Evolutionary conservation across 2,888 invertebrate genomes (phyloP), one percentile per base, ranked within the genome.

Genomic region (Acleris sparsana): DNA sequence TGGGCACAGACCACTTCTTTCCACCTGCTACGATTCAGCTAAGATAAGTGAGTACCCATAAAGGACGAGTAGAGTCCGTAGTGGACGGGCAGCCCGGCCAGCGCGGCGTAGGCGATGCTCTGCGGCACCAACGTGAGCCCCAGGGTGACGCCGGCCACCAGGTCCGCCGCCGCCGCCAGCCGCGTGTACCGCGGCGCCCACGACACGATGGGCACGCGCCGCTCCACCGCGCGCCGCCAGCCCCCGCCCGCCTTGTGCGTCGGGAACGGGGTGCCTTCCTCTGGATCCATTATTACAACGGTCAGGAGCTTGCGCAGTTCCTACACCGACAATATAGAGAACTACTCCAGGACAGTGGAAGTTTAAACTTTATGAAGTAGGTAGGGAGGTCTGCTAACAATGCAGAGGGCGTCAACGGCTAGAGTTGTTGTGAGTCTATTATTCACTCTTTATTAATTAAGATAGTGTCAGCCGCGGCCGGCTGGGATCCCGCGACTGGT

Each of bases 31-130:
- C n/a, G n/a, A n/a, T n/a, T n/a, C n/a, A n/a, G n/a, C n/a, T n/a
- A n/a, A n/a, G n/a, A n/a, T n/a, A n/a, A n/a, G n/a, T n/a, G n/a
- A 80, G 81, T 75, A 83, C 97, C 97, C 85, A 98, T 94, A 84
- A 98, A 97, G 0, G 98, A 96, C 2, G 98, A 97, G 86, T 99
- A 99, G 22, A 99, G 93, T 0, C 99, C 99, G 89, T 97, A 97
- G 94, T 98, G 97, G 33, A 98, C 95, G 18, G 96, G 95, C 61
- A 98, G 90, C 55, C 96, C 96, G 13, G 98, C 98, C 55, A 98
- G 92, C 57, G 96, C 93, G 46, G 98, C 98, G 85, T 98, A 98
- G 16, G 98, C 98, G 75, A 98, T 96, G 75, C 97, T 97, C 89
- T 98, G 98, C 5, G 98, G 98, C 76, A 98, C 97, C 81, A 98